Conservation (phyloP, 2,113 vertebrate genomes). For the Grammomys surdaster region DNA sequence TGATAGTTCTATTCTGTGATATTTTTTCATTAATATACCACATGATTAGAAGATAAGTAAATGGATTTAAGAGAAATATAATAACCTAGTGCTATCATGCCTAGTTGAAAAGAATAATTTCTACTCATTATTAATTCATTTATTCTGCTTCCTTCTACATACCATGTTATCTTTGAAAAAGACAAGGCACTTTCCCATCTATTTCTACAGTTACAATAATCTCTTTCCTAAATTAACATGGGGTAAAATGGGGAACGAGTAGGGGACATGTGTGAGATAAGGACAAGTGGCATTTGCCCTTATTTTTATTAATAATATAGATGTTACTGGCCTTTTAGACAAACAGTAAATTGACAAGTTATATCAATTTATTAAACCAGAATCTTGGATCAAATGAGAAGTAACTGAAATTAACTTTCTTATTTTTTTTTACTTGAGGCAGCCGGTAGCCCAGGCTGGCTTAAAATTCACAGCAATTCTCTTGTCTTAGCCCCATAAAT, state of each 20-base stretch:
- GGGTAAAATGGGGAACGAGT: slow-evolving; percentile 30
- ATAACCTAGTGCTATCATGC: slow-evolving; percentile 43
- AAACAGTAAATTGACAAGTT: not conserved
- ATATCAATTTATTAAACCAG: not conserved
- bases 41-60: slow-evolving; percentile 66
- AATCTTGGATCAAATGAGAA: slow-evolving; percentile 24
- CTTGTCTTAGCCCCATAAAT: not conserved
- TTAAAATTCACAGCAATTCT: not conserved
- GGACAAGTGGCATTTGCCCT: not conserved
- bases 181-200: slow-evolving; percentile 84
- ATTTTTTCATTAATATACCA: slow-evolving; percentile 64
- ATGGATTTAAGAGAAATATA: slow-evolving; percentile 56
- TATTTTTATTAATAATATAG: slow-evolving; percentile 34
- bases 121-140: slow-evolving; percentile 61
- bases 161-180: slow-evolving; percentile 67
- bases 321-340: not conserved
- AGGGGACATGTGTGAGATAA: not conserved
- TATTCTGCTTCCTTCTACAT: slow-evolving; percentile 61
- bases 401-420: not conserved
- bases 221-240: slow-evolving; percentile 60
- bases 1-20: slow-evolving; percentile 25
- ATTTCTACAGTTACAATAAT: slow-evolving; percentile 44
- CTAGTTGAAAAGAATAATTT: slow-evolving; percentile 69
- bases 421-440: not conserved
- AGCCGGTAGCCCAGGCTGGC: not conserved